Evolutionary conservation across 2,113 vertebrate genomes (phyloP), one percentile per base, ranked within the genome.

Genomic region (Synodontis membranacea): DNA sequence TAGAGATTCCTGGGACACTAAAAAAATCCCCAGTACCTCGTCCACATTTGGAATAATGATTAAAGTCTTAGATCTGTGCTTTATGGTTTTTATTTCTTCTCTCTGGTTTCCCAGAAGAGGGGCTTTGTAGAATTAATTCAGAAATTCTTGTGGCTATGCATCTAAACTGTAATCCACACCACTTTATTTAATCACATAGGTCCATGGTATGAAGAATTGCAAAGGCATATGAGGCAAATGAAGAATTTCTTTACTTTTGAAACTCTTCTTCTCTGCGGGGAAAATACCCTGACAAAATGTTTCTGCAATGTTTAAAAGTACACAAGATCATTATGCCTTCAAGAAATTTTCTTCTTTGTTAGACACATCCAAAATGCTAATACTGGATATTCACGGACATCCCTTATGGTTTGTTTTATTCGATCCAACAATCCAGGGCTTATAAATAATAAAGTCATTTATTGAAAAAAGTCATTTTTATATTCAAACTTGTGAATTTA

Each of bases 91-190:
- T 84, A 74, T 91, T 89, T 88, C 66, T 87, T 79, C n/a, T 82
- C 87, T 89, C 89, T 91, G 88, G 86, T 83, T 88, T 91, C 89
- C 87, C 85, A 91, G 88, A 70, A 85, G 88, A 89, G 86, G 68
- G 72, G 84, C 66, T 89, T 80, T 78, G 87, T 91, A 89, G 64
- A 84, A 72, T 85, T 81, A 87, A 82, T 68, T 70, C 11, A 48
- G 78, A 62, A 81, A 70, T 86, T 91, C 86, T 88, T 90, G 87
- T 84, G 89, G 86, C 89, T 92, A 58, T 82, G 58, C 72, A 48
- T 84, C 66, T 80, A 31, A 25, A 78, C 44, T 3, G 44, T 60
- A 88, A 75, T 84, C 86, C 70, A 87, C 60, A 75, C 86, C 60
- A 64, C 75, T 89, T 88, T 83, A 84, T 89, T 89, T 88, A 89